A percentile compares a stretch with the other conserved stretches of the same genome.
Conservation (phyloP, 2,797 vertebrate genomes). For the Thripadectes ignobilis region DNA sequence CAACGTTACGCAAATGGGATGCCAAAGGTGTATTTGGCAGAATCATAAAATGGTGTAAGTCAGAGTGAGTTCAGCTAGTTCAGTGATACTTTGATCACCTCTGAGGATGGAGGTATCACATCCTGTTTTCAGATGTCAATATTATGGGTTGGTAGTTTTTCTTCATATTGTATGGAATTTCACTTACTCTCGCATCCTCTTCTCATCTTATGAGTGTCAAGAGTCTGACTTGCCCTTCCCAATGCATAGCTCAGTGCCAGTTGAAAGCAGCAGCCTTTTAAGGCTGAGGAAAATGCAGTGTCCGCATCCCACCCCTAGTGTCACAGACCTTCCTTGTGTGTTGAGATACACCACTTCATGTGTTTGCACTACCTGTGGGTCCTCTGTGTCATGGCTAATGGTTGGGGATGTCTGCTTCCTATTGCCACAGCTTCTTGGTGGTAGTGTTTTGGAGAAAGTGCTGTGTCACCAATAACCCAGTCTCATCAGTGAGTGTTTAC, state of each 20-base stretch:
- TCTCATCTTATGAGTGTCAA: not conserved
- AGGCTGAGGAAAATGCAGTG: not conserved
- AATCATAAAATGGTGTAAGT: not conserved
- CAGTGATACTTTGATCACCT: not conserved
- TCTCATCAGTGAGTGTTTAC: not conserved
- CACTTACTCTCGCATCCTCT: not conserved
- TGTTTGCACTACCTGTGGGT: not conserved
- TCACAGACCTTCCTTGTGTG: not conserved
- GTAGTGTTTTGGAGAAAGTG: not conserved
- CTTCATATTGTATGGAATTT: not conserved
- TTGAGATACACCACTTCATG: fast-evolving
- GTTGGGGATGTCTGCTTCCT: not conserved
- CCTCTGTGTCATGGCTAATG: not conserved
- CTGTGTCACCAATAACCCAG: not conserved
- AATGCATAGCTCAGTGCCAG: fast-evolving
- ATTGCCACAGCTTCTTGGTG: not conserved
- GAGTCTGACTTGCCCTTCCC: not conserved
- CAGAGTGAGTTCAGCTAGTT: not conserved
- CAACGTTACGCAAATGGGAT: fast-evolving
- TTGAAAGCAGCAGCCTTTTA: not conserved
- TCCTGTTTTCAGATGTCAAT: not conserved
- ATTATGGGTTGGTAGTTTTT: not conserved
- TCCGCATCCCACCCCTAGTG: too few species aligned
- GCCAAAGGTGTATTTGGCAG: not conserved
- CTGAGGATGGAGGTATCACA: not conserved